A percentile compares a stretch with the other conserved stretches of the same genome.
These are phyloP conservation scores for Trachymyrmex septentrionalis DNA, from an alignment of 1,140 invertebrate species.

Conservation along the genomic window DNA sequence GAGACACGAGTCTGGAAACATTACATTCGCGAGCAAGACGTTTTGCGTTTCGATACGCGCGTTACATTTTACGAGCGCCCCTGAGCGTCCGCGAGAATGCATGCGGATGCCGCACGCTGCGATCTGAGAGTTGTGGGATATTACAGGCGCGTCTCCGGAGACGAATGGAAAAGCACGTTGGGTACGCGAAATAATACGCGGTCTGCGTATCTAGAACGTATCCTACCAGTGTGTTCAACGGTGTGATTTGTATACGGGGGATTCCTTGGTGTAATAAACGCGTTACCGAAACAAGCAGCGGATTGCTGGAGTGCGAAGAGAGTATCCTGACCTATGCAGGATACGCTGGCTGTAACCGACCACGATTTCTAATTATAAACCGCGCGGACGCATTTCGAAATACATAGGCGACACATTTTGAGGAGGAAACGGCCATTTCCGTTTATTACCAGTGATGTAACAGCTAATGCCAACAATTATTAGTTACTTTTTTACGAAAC, in stretches of 20 bases:
- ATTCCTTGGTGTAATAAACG: constrained; percentile 25
- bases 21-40: constrained; percentile 43
- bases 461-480: not conserved
- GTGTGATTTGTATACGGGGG: constrained; percentile 14
- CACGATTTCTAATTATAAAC: constrained; percentile 20
- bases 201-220: not conserved
- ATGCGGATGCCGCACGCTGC: constrained; percentile 36
- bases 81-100: not conserved
- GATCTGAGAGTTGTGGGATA: constrained; percentile 29
- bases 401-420: constrained; percentile 31
- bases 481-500: not conserved
- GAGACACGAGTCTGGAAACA: not conserved
- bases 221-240: not conserved
- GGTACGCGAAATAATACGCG: constrained; percentile 32
- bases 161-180: constrained; percentile 31
- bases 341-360: not conserved
- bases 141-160: constrained; percentile 40
- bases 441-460: not conserved
- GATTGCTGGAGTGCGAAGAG: not conserved
- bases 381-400: not conserved
- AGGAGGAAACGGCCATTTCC: not conserved
- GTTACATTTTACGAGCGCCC: constrained; percentile 45
- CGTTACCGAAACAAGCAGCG: constrained; percentile 18
- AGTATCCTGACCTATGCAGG: not conserved
- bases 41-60: constrained; percentile 49